phyloP scores from a whole-genome alignment of 2,888 invertebrate genomes.

The Dicranocentrus wangi region DNA sequence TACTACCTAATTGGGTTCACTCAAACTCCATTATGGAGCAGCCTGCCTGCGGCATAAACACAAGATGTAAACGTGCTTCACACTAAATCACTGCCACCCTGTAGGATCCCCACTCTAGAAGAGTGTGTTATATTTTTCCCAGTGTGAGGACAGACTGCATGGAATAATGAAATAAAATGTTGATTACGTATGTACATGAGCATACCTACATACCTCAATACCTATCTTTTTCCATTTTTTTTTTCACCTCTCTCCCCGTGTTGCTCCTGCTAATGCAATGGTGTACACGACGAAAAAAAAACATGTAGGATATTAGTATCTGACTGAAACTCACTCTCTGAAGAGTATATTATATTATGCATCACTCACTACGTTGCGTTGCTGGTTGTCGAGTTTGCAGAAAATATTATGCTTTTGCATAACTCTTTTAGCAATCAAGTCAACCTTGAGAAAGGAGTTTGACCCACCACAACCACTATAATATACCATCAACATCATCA shows the following conservation, averaged over 20 bases:
- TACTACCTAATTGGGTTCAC: no score
- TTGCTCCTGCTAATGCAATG: neutral
- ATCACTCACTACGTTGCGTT: constrained; percentile 1
- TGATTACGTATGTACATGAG: neutral
- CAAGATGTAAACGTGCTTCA: constrained; percentile 16
- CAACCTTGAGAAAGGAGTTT: constrained; percentile 73
- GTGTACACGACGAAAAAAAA: neutral
- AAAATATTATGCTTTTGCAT: constrained; percentile 62
- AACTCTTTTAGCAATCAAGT: constrained; percentile 64
- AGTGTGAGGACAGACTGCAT: no score
- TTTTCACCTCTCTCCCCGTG: neutral
- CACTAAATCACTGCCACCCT: constrained; percentile 4
- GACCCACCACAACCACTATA: constrained; percentile 69
- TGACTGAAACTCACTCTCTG: neutral
- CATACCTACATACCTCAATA: neutral
- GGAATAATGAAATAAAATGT: constrained; percentile 19
- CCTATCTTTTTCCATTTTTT: neutral
- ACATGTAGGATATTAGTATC: no score
- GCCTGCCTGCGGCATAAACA: constrained; percentile 14
- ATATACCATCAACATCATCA: constrained; percentile 25
- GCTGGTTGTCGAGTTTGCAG: constrained; percentile 53
- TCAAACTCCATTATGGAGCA: neutral
- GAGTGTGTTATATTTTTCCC: no score
- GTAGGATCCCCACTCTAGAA: no score
- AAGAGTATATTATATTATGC: neutral